phyloP scores from a whole-genome alignment of 2,797 vertebrate genomes.

The Pitangus sulphuratus region DNA sequence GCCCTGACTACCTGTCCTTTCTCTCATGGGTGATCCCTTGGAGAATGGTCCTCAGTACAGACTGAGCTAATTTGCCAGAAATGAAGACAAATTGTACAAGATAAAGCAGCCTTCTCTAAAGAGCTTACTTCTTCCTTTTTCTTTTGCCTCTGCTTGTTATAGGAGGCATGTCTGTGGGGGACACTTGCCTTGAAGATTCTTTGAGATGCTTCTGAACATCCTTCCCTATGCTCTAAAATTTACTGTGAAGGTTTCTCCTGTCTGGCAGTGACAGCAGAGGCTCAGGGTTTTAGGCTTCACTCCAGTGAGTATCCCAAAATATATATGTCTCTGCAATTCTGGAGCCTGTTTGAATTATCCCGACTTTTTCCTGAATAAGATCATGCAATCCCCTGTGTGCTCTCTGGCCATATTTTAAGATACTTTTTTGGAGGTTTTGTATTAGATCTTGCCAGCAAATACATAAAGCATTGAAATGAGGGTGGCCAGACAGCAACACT shows the following conservation, averaged over 20 bases:
- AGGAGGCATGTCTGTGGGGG: background rate
- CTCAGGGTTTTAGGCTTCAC: background rate
- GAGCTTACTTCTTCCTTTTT: background rate
- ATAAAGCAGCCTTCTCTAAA: background rate
- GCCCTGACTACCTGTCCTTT: background rate
- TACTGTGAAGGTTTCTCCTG: background rate
- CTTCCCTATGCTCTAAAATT: background rate
- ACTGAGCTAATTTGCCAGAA: background rate
- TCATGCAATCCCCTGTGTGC: background rate
- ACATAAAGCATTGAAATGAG: background rate
- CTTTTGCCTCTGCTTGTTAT: background rate
- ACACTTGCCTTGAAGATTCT: background rate
- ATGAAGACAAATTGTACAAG: background rate
- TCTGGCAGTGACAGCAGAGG: background rate
- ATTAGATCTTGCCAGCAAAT: conserved; percentile 1
- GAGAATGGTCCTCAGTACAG: background rate
- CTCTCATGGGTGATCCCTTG: background rate
- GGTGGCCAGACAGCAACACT: background rate
- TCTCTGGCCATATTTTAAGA: background rate
- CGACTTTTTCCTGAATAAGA: background rate
- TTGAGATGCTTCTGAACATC: background rate
- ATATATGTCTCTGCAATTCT: background rate
- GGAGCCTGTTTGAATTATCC: conserved; percentile 18
- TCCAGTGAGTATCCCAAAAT: background rate
- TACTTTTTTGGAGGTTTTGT: background rate